Evolutionary conservation across 1,140 invertebrate species (phyloP).

Genomic region (Ganaspis sp.): DNA sequence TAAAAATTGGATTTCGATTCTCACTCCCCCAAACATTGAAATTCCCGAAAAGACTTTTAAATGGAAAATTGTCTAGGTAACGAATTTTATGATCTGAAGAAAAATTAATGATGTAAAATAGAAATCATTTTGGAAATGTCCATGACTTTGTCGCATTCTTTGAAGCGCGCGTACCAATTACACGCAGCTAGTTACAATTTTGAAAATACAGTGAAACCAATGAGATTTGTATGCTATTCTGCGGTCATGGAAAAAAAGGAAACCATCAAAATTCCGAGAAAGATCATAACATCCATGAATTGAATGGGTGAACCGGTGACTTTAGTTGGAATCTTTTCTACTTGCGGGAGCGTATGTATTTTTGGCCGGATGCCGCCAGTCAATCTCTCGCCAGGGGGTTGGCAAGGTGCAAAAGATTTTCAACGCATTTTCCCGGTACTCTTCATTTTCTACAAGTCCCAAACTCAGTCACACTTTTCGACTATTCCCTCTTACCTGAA

Average conservation of each 20-base stretch:
- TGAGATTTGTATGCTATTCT: constrained; percentile 22
- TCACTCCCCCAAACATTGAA: not conserved
- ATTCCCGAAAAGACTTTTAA: not conserved
- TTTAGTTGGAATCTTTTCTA: constrained; percentile 10
- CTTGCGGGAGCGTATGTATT: constrained; percentile 24
- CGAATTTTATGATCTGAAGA: constrained; percentile 14
- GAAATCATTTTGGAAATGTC: not conserved
- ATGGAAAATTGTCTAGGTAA: not conserved
- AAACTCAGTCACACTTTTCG: constrained; percentile 29
- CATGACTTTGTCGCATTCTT: constrained; percentile 27
- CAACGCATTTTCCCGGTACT: constrained; percentile 42
- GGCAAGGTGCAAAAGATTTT: constrained; percentile 57
- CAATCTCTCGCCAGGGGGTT: constrained; percentile 47
- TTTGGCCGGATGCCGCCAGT: constrained; percentile 48
- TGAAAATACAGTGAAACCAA: constrained; percentile 18
- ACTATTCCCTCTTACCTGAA: constrained; percentile 49
- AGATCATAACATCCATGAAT: constrained; percentile 41
- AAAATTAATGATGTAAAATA: constrained; percentile 13
- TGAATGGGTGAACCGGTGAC: constrained; percentile 9
- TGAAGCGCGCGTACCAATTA: constrained; percentile 28
- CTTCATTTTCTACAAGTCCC: constrained; percentile 37
- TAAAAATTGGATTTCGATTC: not conserved
- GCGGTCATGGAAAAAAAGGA: constrained; percentile 34
- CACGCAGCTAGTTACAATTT: not conserved
- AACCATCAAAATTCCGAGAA: constrained; percentile 40